Evolutionary conservation across 2,888 invertebrate species (phyloP), one percentile per base, ranked within the genome.

Genomic region (Cetonia aurata): DNA sequence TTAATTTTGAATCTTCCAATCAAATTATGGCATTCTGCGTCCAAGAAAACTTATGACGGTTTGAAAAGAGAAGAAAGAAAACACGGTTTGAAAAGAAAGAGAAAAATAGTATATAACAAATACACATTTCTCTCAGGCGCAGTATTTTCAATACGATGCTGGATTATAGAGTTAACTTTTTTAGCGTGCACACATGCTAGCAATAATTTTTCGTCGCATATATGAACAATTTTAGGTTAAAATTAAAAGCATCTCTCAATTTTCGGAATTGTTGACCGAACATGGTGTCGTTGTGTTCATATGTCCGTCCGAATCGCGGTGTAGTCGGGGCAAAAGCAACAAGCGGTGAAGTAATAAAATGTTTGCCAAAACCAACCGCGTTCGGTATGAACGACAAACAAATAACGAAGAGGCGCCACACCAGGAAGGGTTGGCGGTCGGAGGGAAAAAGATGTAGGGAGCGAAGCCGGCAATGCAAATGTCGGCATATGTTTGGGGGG

Each of bases 271-370:
- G 48, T 48, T 48, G n/a, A 48, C 6, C 48, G n/a, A 48, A 15
- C 13, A 48, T 13, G 1, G 6, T 48, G 13, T 4, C 17, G 17
- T 48, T 13, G 13, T 48, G 48, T 48, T 48, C 48, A 17, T 48
- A 17, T 48, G 13, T 48, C 13, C 15, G 48, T 6, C 37, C 13
- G 8, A 17, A 48, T 48, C 48, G 46, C 13, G 17, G 53, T 8
- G 25, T 25, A 53, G 53, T 10, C 52, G 17, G 19, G 10, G 10
- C 17, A 37, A 37, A 37, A 53, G 53, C 53, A 53, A 53, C 53
- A 53, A 53, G 53, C 53, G 31, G 53, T 25, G 31, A 53, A 12
- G 53, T n/a, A 53, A 19, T 53, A 53, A 53, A 53, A 53, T 53
- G 10, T 19, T 53, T 53, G 12, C 53, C 53, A 31, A 8, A 31